Conservation (phyloP, 1,140 invertebrate genomes). For the Leucophenga varia region DNA sequence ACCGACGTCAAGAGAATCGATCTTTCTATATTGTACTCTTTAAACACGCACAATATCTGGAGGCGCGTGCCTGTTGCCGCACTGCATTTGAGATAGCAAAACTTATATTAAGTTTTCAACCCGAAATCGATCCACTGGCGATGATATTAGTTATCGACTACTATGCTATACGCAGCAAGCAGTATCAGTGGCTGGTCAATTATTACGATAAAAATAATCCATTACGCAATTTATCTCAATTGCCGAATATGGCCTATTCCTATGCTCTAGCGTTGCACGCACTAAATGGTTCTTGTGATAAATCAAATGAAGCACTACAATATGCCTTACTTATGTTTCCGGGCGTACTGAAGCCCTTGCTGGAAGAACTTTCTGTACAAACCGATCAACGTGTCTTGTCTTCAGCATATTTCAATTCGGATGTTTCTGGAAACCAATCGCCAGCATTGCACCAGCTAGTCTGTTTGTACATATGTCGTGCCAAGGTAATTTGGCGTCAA, state of each 20-base stretch:
- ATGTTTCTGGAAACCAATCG: constrained; percentile 61
- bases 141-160: constrained; percentile 82
- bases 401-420: constrained; percentile 59
- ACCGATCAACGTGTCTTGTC: constrained; percentile 65
- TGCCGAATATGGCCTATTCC: constrained; percentile 89
- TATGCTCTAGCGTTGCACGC: constrained; percentile 77
- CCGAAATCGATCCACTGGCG: constrained; percentile 80
- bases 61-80: constrained; percentile 77
- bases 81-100: constrained; percentile 82
- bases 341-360: constrained; percentile 68
- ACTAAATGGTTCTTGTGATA: constrained; percentile 46
- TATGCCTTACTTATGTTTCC: constrained; percentile 85
- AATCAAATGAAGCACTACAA: constrained; percentile 69
- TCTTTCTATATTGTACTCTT: constrained; percentile 82
- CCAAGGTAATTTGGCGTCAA: constrained; percentile 79
- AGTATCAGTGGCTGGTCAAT: constrained; percentile 81
- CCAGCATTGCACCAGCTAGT: constrained; percentile 70
- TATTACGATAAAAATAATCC: constrained; percentile 69
- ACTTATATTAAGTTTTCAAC: constrained; percentile 76
- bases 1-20: constrained; percentile 81
- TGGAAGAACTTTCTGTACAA: constrained; percentile 77
- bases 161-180: constrained; percentile 77
- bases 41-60: constrained; percentile 80
- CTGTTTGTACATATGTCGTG: constrained; percentile 72
- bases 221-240: constrained; percentile 70